Conservation (phyloP, 1,140 invertebrate species). For the Sitobion miscanthi region DNA sequence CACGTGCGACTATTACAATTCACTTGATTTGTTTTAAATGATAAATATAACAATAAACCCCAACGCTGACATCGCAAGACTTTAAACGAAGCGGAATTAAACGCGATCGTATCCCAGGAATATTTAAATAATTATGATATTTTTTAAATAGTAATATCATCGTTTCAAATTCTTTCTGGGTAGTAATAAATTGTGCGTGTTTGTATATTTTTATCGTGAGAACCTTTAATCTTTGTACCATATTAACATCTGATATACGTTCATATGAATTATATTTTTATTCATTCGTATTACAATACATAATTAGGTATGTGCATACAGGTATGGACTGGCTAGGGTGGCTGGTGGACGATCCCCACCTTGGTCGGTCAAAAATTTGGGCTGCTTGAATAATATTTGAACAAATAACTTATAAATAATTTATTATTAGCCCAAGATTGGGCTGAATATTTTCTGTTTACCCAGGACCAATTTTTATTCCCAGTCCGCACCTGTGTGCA, state of each 20-base stretch:
- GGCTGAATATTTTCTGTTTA: too few relatives aligned
- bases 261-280: not conserved
- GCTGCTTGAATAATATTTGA: too few relatives aligned
- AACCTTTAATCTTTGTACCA: not conserved
- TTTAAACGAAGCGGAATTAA: not conserved
- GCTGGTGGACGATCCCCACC: too few relatives aligned
- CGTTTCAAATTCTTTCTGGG: not conserved
- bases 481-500: too few relatives aligned
- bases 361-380: too few relatives aligned
- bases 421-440: too few relatives aligned
- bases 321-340: too few relatives aligned
- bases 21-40: not conserved
- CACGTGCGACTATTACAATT: not conserved
- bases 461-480: too few relatives aligned
- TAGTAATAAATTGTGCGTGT: not conserved
- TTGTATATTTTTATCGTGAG: not conserved
- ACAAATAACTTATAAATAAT: too few relatives aligned
- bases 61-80: not conserved
- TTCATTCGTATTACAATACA: not conserved
- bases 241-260: not conserved
- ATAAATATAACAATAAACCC: not conserved
- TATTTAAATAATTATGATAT: not conserved
- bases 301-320: not conserved
- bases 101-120: not conserved
- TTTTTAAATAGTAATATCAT: not conserved